Conservation (phyloP, 2,113 vertebrate genomes). For the Hemicordylus capensis region DNA sequence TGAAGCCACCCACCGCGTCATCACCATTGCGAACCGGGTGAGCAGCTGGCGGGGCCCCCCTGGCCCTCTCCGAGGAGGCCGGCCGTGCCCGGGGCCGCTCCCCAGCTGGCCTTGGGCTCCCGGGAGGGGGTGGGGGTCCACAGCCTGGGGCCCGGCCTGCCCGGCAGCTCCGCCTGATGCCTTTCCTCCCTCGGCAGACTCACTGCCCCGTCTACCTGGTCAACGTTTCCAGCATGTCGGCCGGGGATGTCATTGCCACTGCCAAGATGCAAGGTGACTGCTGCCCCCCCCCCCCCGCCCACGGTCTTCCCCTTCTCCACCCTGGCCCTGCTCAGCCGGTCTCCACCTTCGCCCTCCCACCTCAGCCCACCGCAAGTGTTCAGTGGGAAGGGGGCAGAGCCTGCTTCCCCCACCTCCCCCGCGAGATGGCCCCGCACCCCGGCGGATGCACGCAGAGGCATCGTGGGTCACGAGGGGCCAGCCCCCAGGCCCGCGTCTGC, state of each 20-base stretch:
- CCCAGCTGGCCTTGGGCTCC: background rate
- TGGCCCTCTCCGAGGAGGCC: too few relatives aligned
- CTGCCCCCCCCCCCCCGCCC: too few relatives aligned
- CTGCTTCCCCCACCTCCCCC: background rate
- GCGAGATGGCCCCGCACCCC: background rate
- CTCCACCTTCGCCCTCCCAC: too few relatives aligned
- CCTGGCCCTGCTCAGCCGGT: too few relatives aligned
- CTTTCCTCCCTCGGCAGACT: slow-evolving; percentile 73
- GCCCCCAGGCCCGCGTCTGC: too few relatives aligned
- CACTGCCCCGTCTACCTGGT: slow-evolving; percentile 94
- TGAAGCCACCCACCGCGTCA: slow-evolving; percentile 91
- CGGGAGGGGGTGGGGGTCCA: background rate
- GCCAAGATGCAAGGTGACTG: slow-evolving; percentile 95
- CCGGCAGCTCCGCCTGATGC: background rate
- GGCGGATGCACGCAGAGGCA: too few relatives aligned
- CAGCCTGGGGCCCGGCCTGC: background rate
- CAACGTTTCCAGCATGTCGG: slow-evolving; percentile 94
- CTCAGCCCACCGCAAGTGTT: too few relatives aligned
- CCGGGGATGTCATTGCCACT: slow-evolving; percentile 90
- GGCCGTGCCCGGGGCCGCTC: too few relatives aligned
- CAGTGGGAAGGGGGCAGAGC: too few relatives aligned
- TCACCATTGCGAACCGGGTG: slow-evolving; percentile 95
- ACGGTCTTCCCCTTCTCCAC: too few relatives aligned
- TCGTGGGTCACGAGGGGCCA: too few relatives aligned
- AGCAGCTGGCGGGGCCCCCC: slow-evolving; percentile 63